Percentiles rank a stretch among this genome's conserved stretches.
phyloP scores from a whole-genome alignment of 2,113 vertebrate species.

The Hiodon tergisus region DNA sequence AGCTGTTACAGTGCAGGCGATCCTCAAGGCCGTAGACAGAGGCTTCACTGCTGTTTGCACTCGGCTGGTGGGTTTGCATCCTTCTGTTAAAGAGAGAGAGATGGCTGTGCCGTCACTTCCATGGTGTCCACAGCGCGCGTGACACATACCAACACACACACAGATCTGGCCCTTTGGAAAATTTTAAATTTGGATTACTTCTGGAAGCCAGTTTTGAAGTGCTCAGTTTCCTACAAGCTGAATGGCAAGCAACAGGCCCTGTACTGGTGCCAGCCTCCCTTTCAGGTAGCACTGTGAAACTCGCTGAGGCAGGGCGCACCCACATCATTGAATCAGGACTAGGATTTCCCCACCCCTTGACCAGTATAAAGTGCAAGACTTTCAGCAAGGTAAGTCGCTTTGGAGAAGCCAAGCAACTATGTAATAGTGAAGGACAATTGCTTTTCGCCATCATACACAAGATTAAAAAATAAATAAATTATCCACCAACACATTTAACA shows the following conservation, averaged over 20 bases:
- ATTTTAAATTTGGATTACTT: no score
- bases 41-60: conserved; percentile 97
- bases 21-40: conserved; percentile 81
- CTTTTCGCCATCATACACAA: neutral
- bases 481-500: neutral
- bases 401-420: neutral
- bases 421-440: no score
- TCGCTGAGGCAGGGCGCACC: no score
- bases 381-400: neutral
- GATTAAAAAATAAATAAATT: neutral
- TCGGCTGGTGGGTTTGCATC: conserved; percentile 89
- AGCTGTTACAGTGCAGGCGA: conserved; percentile 93
- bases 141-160: neutral
- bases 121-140: neutral
- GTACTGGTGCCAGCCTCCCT: no score
- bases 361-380: neutral
- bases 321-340: no score
- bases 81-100: conserved; percentile 70
- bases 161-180: neutral
- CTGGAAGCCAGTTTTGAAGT: no score
- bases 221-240: neutral
- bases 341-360: no score
- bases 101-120: neutral
- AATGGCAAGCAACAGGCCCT: no score
- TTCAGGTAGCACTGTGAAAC: no score